Percentiles rank a stretch among this genome's conserved stretches.
phyloP scores from a whole-genome alignment of 1,140 invertebrate genomes.

The Pseudomyrmex flavicornis region DNA sequence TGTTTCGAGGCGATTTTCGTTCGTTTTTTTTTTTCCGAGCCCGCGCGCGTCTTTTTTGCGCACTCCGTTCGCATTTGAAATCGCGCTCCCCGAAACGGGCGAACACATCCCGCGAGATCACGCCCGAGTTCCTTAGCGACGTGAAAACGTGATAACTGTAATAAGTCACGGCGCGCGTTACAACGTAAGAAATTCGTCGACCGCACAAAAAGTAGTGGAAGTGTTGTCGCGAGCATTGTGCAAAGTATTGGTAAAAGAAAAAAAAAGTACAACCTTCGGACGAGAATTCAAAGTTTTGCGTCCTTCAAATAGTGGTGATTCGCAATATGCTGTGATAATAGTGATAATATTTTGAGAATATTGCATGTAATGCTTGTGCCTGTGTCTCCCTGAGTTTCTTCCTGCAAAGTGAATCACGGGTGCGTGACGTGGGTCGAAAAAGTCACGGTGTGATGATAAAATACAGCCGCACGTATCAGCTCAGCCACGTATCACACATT shows the following conservation, averaged over 20 bases:
- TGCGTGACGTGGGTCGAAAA: background rate
- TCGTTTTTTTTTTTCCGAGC: background rate
- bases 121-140: conserved; percentile 37
- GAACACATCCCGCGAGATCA: conserved; percentile 12
- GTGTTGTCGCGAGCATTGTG: background rate
- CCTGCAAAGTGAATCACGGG: conserved; percentile 19
- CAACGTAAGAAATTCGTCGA: background rate
- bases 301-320: background rate
- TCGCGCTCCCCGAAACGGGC: background rate
- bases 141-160: conserved; percentile 24
- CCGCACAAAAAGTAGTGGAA: background rate
- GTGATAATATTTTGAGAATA: background rate
- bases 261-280: no score
- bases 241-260: background rate
- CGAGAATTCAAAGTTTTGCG: no score
- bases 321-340: conserved; percentile 25
- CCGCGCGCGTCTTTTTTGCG: conserved; percentile 24
- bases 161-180: background rate
- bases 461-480: background rate
- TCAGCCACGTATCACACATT: background rate
- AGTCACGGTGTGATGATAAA: background rate
- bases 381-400: background rate
- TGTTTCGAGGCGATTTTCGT: background rate
- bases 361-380: background rate
- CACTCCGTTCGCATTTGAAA: background rate